These are phyloP conservation scores for Odontamblyopus rebecca DNA, from an alignment of 2,797 vertebrate genomes.

Conservation along the genomic window DNA sequence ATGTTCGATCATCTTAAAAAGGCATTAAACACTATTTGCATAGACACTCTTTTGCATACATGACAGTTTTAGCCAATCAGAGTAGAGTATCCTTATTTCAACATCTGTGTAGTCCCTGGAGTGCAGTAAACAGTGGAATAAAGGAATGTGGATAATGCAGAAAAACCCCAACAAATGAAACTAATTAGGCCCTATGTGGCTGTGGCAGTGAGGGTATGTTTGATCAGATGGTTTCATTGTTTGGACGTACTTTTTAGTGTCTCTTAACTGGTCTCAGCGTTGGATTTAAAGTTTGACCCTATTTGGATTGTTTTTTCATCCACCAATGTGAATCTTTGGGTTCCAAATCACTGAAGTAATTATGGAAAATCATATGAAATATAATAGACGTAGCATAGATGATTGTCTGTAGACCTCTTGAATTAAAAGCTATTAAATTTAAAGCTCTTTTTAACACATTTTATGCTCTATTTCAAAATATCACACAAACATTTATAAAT, in stretches of 20 bases:
- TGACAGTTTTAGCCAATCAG: conserved; percentile 24
- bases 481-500: too few relatives aligned
- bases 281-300: background rate
- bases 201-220: conserved; percentile 12
- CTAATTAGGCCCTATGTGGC: conserved; percentile 3
- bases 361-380: background rate
- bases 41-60: background rate
- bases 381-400: background rate
- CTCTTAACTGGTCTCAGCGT: background rate
- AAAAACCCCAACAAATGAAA: conserved; percentile 16
- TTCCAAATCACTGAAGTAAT: background rate
- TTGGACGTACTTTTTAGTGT: background rate
- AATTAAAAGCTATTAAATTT: too few relatives aligned
- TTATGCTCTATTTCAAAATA: too few relatives aligned
- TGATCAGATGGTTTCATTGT: background rate
- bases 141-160: conserved; percentile 19
- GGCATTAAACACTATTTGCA: background rate
- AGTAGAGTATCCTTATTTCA: conserved; percentile 19
- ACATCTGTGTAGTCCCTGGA: conserved; percentile 24
- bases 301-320: background rate
- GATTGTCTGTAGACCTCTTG: too few relatives aligned
- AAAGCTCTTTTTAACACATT: too few relatives aligned
- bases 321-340: too few relatives aligned
- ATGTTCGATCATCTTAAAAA: background rate
- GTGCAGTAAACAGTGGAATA: conserved; percentile 10